These are phyloP conservation scores for Myxocyprinus asiaticus DNA, from an alignment of 2,113 vertebrate species.

Conservation along the genomic window DNA sequence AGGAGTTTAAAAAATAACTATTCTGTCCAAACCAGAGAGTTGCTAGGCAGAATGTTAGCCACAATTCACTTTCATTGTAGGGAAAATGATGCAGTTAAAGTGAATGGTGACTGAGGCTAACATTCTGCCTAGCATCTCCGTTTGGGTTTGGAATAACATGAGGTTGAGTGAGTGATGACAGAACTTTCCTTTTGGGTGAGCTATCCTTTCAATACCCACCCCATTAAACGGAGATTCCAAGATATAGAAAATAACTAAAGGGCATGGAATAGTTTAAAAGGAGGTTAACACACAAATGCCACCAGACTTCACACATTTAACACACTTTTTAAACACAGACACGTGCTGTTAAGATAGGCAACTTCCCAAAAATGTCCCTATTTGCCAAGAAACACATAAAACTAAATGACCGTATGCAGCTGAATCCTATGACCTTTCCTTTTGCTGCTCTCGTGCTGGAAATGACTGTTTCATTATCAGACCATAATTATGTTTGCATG, in stretches of 20 bases:
- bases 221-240: neutral
- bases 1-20: constrained; percentile 6
- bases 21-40: no score
- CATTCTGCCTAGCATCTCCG: no score
- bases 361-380: neutral
- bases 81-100: no score
- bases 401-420: constrained; percentile 24
- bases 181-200: no score
- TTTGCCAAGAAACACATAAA: neutral
- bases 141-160: no score
- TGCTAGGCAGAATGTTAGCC: no score
- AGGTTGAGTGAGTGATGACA: no score
- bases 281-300: constrained; percentile 31
- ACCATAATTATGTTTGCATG: constrained; percentile 66
- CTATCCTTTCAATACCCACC: no score
- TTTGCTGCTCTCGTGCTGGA: constrained; percentile 46
- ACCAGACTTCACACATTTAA: neutral
- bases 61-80: no score
- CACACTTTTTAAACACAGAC: neutral
- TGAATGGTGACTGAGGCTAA: no score
- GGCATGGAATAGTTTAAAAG: neutral
- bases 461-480: constrained; percentile 62
- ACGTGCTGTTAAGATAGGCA: neutral
- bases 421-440: constrained; percentile 54
- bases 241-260: neutral